phyloP scores from a whole-genome alignment of 2,888 invertebrate species.

The Andrena trimmerana region DNA sequence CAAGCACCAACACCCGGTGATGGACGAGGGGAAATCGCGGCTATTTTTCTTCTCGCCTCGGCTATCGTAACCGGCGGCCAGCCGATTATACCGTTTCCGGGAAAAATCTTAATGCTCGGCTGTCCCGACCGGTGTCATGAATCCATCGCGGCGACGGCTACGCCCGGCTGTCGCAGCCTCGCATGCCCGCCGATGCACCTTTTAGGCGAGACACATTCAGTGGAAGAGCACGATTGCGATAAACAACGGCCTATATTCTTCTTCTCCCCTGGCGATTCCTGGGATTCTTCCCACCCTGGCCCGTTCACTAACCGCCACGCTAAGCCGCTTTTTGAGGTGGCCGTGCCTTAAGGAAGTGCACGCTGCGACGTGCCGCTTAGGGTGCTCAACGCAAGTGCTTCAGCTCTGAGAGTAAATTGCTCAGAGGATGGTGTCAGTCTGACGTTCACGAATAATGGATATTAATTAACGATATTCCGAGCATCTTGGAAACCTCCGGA shows the following conservation, averaged over 20 bases:
- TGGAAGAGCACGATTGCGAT: slow-evolving; percentile 26
- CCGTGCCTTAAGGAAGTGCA: slow-evolving; percentile 1
- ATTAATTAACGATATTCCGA: too few relatives aligned
- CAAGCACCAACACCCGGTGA: slow-evolving; percentile 60
- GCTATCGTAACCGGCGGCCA: slow-evolving; percentile 41
- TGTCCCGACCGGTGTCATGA: slow-evolving; percentile 59
- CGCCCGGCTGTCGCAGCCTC: slow-evolving; percentile 35
- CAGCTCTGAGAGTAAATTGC: not conserved
- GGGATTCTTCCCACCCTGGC: slow-evolving; percentile 20
- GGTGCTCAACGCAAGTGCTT: not conserved
- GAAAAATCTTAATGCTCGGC: slow-evolving; percentile 54
- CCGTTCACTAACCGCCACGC: not conserved
- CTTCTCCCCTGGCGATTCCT: slow-evolving; percentile 5
- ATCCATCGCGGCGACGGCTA: slow-evolving; percentile 58
- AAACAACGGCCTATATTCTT: slow-evolving; percentile 36
- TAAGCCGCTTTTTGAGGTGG: slow-evolving; percentile 19
- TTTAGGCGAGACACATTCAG: slow-evolving; percentile 40
- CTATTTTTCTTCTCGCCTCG: slow-evolving; percentile 58
- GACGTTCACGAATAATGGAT: too few relatives aligned
- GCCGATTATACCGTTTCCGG: slow-evolving; percentile 46
- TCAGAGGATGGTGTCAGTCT: not conserved
- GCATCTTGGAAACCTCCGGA: too few relatives aligned
- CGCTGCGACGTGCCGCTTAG: not conserved
- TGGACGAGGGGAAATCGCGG: slow-evolving; percentile 68
- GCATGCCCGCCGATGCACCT: slow-evolving; percentile 6